A percentile compares a stretch with the other conserved stretches of the same genome.
These are phyloP conservation scores for Drosophila kikkawai DNA, from an alignment of 1,140 invertebrate genomes.

Conservation along the genomic window DNA sequence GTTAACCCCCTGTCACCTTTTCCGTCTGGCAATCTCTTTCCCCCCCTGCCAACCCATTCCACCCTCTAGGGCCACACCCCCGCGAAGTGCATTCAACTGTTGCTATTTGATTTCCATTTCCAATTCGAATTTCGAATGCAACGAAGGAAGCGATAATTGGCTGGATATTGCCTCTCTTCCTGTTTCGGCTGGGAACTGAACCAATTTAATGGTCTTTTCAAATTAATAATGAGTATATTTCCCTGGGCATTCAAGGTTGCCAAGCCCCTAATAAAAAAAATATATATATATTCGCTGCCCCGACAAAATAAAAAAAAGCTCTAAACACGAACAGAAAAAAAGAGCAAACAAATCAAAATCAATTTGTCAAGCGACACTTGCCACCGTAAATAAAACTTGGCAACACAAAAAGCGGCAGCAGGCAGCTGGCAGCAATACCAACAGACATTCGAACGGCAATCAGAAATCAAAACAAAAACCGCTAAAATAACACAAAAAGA, in stretches of 20 bases:
- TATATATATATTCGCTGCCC: constrained; percentile 8
- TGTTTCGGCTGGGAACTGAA: constrained; percentile 36
- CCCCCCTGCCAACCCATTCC: not conserved
- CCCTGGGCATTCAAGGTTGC: constrained; percentile 31
- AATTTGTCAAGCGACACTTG: constrained; percentile 82
- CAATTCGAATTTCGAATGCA: constrained; percentile 66
- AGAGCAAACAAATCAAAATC: constrained; percentile 69
- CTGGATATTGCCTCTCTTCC: constrained; percentile 41
- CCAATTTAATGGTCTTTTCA: constrained; percentile 37
- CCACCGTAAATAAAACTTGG: constrained; percentile 72
- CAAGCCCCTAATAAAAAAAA: constrained; percentile 15
- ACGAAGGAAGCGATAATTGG: constrained; percentile 56
- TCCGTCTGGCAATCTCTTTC: not conserved
- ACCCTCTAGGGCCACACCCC: constrained; percentile 26
- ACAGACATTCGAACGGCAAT: constrained; percentile 73
- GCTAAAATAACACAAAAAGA: constrained; percentile 81
- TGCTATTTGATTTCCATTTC: constrained; percentile 69
- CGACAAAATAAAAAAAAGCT: constrained; percentile 3
- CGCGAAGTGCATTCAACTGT: constrained; percentile 56
- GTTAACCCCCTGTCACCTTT: constrained; percentile 9
- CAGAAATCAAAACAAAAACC: constrained; percentile 83
- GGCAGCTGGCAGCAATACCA: constrained; percentile 27
- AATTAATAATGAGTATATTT: constrained; percentile 27
- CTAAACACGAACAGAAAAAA: constrained; percentile 41
- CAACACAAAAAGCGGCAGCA: constrained; percentile 41